Conservation (phyloP, 2,797 vertebrate species). For the Anniella stebbinsi region DNA sequence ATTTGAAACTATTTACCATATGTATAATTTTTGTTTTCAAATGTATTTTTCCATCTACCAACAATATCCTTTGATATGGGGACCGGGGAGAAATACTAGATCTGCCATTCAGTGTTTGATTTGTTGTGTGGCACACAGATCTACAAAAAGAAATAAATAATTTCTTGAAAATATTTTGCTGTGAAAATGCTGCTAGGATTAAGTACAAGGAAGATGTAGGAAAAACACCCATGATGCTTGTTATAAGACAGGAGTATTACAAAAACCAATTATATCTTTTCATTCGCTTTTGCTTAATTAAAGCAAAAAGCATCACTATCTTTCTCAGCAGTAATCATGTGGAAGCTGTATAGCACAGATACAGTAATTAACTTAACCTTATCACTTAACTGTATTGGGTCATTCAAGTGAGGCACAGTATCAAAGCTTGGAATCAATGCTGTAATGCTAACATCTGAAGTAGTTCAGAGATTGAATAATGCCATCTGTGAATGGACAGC, state of each 20-base stretch:
- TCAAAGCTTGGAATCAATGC: constrained; percentile 82
- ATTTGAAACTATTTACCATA: constrained; percentile 37
- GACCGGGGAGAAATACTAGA: constrained; percentile 38
- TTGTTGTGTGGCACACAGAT: constrained; percentile 52
- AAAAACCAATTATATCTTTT: constrained; percentile 88
- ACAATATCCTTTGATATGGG: constrained; percentile 39
- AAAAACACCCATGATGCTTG: constrained; percentile 66
- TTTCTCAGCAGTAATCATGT: constrained; percentile 89
- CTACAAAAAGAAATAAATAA: constrained; percentile 61
- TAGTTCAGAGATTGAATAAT: constrained; percentile 70
- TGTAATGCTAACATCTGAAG: constrained; percentile 67
- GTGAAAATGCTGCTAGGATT: constrained; percentile 65
- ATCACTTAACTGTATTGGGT: constrained; percentile 93
- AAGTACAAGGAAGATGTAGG: constrained; percentile 62
- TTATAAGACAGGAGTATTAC: constrained; percentile 80
- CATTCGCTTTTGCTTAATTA: constrained; percentile 95
- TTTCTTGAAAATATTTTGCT: constrained; percentile 57
- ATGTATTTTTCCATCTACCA: constrained; percentile 47
- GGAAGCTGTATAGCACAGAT: constrained; percentile 91
- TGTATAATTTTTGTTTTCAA: constrained; percentile 38
- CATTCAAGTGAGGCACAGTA: constrained; percentile 84
- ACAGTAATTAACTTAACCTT: constrained; percentile 96
- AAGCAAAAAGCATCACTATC: constrained; percentile 88
- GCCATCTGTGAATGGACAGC: constrained; percentile 67
- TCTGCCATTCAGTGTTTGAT: constrained; percentile 67